A percentile compares a stretch with the other conserved stretches of the same genome.
phyloP scores from a whole-genome alignment of 1,140 invertebrate species.

The Laodelphax striatellus region DNA sequence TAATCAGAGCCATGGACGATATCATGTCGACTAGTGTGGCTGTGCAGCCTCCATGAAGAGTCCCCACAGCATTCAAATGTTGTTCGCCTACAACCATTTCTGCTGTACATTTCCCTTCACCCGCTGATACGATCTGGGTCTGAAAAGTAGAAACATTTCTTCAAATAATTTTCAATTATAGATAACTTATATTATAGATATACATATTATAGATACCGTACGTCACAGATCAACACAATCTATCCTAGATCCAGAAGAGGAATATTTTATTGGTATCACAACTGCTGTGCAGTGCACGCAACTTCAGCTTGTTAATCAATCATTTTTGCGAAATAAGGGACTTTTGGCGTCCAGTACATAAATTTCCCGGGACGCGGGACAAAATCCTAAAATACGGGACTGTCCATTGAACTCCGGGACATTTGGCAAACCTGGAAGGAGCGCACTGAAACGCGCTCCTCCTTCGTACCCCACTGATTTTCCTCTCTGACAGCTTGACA shows the following conservation, averaged over 20 bases:
- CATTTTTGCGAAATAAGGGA: neutral
- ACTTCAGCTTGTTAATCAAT: too few species aligned
- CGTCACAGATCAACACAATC: too few species aligned
- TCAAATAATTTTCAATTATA: too few species aligned
- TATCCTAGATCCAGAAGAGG: too few species aligned
- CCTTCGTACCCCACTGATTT: neutral
- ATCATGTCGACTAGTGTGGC: slow-evolving; percentile 70
- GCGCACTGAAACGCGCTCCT: neutral
- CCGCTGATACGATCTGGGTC: slow-evolving; percentile 55
- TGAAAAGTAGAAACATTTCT: slow-evolving; percentile 28
- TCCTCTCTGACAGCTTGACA: neutral
- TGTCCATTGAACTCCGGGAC: too few species aligned
- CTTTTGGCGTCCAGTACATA: neutral
- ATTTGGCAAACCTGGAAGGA: neutral
- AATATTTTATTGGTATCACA: too few species aligned
- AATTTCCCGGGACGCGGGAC: too few species aligned
- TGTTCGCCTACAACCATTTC: slow-evolving; percentile 66
- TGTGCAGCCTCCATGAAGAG: slow-evolving; percentile 74
- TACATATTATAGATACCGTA: too few species aligned
- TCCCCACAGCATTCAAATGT: slow-evolving; percentile 61
- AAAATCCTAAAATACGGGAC: too few species aligned
- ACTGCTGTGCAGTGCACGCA: too few species aligned
- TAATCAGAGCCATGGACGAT: slow-evolving; percentile 68
- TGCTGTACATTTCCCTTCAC: slow-evolving; percentile 52
- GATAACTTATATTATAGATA: too few species aligned